Percentiles rank a stretch among this genome's conserved stretches.
These are phyloP conservation scores for Trididemnum nubilum DNA, from an alignment of 23 tunicate genomes.

Conservation along the genomic window DNA sequence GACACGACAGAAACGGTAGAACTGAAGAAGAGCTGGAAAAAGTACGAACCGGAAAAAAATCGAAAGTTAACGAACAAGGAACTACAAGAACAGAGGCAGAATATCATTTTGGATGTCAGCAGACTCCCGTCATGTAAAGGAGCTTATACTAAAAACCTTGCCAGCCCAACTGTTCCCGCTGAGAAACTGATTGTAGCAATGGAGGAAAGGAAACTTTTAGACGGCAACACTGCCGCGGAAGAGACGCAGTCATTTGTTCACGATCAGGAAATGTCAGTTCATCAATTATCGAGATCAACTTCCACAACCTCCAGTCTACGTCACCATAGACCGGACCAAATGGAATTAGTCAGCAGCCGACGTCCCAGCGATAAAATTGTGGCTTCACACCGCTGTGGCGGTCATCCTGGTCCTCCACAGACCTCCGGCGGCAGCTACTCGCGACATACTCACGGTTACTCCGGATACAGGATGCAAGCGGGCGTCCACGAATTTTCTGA, in stretches of 20 bases:
- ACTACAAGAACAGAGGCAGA: constrained; percentile 26
- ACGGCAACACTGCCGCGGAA: not conserved
- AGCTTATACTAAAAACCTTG: not conserved
- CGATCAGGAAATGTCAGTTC: not conserved
- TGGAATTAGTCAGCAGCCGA: not conserved
- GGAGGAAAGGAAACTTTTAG: not conserved
- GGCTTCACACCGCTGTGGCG: not conserved
- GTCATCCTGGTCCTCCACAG: constrained; percentile 1
- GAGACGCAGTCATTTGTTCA: not conserved
- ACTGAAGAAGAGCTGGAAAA: not conserved
- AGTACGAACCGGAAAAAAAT: not conserved
- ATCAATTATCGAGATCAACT: not conserved
- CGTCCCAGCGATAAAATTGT: not conserved
- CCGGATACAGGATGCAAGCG: not conserved
- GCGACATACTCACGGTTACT: not conserved
- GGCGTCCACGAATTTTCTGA: not conserved
- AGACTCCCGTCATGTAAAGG: constrained; percentile 8
- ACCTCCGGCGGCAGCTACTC: not conserved
- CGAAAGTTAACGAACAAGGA: constrained; percentile 33
- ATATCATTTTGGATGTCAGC: constrained; percentile 33
- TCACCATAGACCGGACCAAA: not conserved
- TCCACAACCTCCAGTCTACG: not conserved
- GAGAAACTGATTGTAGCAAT: constrained; percentile 20
- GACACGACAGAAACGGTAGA: not conserved
- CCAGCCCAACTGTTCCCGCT: constrained; percentile 8